Evolutionary conservation across 2,888 invertebrate species (phyloP).

Genomic region (Drosophila incognita): DNA sequence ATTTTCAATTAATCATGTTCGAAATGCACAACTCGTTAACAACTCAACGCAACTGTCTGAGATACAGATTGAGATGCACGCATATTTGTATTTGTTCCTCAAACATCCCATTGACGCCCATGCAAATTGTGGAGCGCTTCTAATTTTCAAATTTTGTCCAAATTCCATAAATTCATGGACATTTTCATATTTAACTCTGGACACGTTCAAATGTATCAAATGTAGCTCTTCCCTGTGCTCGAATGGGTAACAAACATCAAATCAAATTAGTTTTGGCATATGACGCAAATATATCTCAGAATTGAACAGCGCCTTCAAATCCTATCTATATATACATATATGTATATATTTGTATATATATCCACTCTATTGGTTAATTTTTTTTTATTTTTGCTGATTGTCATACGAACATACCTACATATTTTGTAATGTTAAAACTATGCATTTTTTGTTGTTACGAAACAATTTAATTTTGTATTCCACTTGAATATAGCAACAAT

Average conservation of each 20-base stretch:
- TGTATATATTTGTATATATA: not conserved
- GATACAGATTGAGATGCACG: not conserved
- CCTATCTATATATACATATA: not conserved
- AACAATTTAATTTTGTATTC: not conserved
- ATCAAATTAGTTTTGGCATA: slow-evolving; percentile 12
- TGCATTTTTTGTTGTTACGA: not conserved
- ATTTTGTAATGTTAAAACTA: not conserved
- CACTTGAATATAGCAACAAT: not conserved
- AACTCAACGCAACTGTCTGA: slow-evolving; percentile 25
- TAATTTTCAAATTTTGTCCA: slow-evolving; percentile 39
- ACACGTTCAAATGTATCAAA: slow-evolving; percentile 34
- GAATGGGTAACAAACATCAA: slow-evolving; percentile 6
- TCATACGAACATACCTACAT: not conserved
- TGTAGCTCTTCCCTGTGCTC: slow-evolving; percentile 4
- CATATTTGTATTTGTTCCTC: slow-evolving; percentile 14
- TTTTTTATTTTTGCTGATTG: not conserved
- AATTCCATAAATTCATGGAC: slow-evolving; percentile 66
- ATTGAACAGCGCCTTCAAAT: not conserved
- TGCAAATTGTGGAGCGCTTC: slow-evolving; percentile 31
- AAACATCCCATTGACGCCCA: slow-evolving; percentile 21
- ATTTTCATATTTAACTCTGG: slow-evolving; percentile 24
- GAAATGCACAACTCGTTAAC: slow-evolving; percentile 53
- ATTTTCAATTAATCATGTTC: slow-evolving; percentile 57
- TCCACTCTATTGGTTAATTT: not conserved
- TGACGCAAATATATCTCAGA: slow-evolving; percentile 3